These are phyloP conservation scores for Oncorhynchus masou DNA, from an alignment of 2,113 vertebrate species.

Conservation along the genomic window DNA sequence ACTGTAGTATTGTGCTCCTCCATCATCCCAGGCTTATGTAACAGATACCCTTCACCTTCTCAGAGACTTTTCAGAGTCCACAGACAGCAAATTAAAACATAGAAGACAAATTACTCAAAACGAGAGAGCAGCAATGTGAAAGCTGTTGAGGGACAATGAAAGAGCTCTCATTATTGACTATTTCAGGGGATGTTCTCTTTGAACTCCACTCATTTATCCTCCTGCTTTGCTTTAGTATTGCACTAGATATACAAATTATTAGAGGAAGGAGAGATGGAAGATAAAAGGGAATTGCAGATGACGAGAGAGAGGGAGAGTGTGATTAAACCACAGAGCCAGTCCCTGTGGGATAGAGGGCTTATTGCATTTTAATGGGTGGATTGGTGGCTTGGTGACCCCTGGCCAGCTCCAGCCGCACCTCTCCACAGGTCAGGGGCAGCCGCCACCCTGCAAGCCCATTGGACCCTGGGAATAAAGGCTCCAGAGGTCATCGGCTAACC, in stretches of 20 bases:
- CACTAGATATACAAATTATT: neutral
- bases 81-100: conserved; percentile 35
- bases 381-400: conserved; percentile 48
- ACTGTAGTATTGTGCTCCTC: conserved; percentile 44
- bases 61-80: conserved; percentile 45
- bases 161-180: neutral
- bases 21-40: conserved; percentile 48
- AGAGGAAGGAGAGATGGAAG: conserved; percentile 20
- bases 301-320: conserved; percentile 45
- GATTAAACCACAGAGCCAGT: conserved; percentile 55
- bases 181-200: neutral
- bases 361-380: conserved; percentile 66
- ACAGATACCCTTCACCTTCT: conserved; percentile 46
- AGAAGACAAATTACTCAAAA: conserved; percentile 30
- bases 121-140: conserved; percentile 16
- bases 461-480: conserved; percentile 42
- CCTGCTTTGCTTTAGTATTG: neutral
- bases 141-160: conserved; percentile 42
- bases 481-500: conserved; percentile 48
- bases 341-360: conserved; percentile 43
- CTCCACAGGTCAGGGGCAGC: conserved; percentile 38
- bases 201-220: neutral
- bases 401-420: conserved; percentile 55
- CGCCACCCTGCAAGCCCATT: conserved; percentile 34
- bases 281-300: conserved; percentile 52